Conservation (phyloP, 2,797 vertebrate species). For the Pangasius krempfi region DNA sequence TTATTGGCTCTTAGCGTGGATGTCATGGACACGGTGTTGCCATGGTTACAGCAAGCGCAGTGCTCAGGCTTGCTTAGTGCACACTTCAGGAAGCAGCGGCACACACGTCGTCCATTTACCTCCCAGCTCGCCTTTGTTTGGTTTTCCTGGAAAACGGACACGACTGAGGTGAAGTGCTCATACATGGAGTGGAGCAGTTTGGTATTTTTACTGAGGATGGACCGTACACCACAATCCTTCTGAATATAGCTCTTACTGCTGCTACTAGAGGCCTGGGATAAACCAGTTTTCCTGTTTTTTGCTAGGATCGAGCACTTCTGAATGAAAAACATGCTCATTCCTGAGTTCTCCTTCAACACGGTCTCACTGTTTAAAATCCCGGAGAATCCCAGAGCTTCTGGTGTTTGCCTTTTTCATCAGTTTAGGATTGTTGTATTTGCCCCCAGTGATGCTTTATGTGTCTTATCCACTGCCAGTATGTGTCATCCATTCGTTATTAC, state of each 20-base stretch:
- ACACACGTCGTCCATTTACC: background rate
- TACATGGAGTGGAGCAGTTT: background rate
- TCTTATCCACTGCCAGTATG: background rate
- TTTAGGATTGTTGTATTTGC: background rate
- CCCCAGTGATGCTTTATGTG: background rate
- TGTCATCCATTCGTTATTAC: background rate
- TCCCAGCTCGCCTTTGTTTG: background rate
- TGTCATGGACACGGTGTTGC: constrained; percentile 33
- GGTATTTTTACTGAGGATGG: background rate
- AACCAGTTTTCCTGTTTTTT: background rate
- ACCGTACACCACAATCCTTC: background rate
- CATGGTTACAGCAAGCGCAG: constrained; percentile 39
- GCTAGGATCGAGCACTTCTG: background rate
- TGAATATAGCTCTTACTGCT: background rate
- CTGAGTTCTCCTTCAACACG: background rate
- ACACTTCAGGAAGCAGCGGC: constrained; percentile 36
- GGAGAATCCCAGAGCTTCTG: background rate
- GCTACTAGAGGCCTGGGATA: background rate
- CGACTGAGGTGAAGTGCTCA: background rate
- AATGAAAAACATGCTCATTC: background rate
- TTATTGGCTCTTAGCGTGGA: constrained; percentile 22
- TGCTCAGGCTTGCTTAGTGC: constrained; percentile 1
- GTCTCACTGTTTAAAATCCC: background rate
- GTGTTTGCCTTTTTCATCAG: background rate
- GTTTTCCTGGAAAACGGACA: background rate